Evolutionary conservation across 1,140 invertebrate species (phyloP), one percentile per base, ranked within the genome.

Genomic region (Thrips palmi): DNA sequence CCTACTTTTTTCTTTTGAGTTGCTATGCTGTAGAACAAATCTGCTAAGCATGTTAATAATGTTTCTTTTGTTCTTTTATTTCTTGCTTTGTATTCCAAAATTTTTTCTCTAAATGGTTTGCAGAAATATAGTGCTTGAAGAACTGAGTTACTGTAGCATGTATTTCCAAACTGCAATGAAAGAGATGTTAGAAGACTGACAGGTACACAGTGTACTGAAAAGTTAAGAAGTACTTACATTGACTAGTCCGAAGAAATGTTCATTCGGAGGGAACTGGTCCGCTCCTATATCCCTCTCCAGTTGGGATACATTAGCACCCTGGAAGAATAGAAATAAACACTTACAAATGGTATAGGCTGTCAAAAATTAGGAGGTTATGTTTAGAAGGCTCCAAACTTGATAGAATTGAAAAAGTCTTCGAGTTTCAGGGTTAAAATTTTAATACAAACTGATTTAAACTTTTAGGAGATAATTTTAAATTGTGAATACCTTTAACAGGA

Each of bases 1-100:
- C 96, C 96, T 43, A 97, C 92, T 73, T 97, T 96, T 58, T 96
- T 96, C 68, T 99, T 99, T 54, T 98, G 94, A 3, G 89, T 97
- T 2, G 93, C 89, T 57, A 99, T 98, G 58, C 79, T 96, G 62
- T 97, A 87, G 65, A 98, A 99, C 18, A 99, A 66, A 65, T 99
- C 96, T 40, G 92, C 93, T 44, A 99, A 65, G 60, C 93, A 98
- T 52, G 92, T 93, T 45, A 99, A 63, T 41, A 99, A 61, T 15
- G 93, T 98, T 62, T 99, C 96, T 62, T 97, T 97, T 45, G 86
- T 92, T 57, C 89, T 66, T 58, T 94, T 96, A 56, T 94, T 94
- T 58, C 91, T 92, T 32, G 86, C 86, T 60, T 97, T 97, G 57
- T 98, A 98, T 57, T 96, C 89, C 34, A 99, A 63, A 19, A 99